Evolutionary conservation across 2,797 vertebrate genomes (phyloP).

Genomic region (Prunella strophiata): DNA sequence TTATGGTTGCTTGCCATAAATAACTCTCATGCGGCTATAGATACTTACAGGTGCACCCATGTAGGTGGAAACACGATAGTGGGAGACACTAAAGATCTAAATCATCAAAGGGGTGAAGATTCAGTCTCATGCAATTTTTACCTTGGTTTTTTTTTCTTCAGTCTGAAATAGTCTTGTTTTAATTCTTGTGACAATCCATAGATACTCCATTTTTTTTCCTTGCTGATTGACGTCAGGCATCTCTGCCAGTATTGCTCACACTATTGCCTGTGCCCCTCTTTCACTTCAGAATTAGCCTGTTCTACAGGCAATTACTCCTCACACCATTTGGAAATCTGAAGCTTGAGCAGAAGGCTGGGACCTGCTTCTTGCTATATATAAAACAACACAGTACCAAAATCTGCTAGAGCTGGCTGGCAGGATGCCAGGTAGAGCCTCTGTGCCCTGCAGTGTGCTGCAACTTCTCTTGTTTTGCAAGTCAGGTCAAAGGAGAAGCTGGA

Average conservation of each 20-base stretch:
- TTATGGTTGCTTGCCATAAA: neutral
- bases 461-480: neutral
- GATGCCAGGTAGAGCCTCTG: neutral
- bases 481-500: slow-evolving; percentile 5
- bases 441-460: neutral
- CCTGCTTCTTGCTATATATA: slow-evolving; percentile 58
- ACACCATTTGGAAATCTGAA: slow-evolving; percentile 49
- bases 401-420: slow-evolving; percentile 4
- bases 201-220: neutral
- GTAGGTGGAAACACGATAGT: neutral
- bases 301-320: slow-evolving; percentile 34
- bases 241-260: slow-evolving; percentile 38
- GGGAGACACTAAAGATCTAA: neutral
- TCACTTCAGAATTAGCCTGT: slow-evolving; percentile 52
- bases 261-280: slow-evolving; percentile 40
- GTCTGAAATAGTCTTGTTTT: neutral
- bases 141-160: neutral
- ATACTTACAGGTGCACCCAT: neutral
- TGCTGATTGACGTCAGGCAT: slow-evolving; percentile 4
- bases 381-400: slow-evolving; percentile 2
- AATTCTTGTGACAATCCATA: neutral
- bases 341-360: slow-evolving; percentile 62
- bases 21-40: neutral
- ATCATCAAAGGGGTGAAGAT: neutral
- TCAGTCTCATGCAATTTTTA: neutral